Evolutionary conservation across 1,140 invertebrate species (phyloP).

Genomic region (Branchinecta lynchi): DNA sequence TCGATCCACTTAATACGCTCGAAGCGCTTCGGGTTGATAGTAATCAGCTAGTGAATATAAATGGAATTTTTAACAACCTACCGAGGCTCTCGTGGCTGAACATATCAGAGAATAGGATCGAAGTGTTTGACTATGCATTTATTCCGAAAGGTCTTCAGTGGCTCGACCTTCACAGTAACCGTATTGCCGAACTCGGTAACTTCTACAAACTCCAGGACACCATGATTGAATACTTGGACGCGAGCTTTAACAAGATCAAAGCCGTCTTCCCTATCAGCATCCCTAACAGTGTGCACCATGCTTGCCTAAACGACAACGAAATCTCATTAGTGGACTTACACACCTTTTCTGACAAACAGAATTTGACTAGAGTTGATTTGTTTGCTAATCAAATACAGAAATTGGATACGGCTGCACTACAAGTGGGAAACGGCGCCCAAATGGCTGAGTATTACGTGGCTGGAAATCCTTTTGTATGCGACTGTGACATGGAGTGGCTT

Average conservation of each 20-base stretch:
- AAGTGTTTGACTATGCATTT: conserved; percentile 76
- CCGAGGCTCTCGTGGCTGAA: conserved; percentile 71
- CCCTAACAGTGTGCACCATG: conserved; percentile 66
- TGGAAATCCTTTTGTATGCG: conserved; percentile 75
- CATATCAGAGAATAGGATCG: conserved; percentile 73
- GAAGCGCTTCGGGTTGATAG: conserved; percentile 71
- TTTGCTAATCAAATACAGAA: conserved; percentile 67
- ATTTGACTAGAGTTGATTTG: conserved; percentile 68
- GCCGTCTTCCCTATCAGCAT: conserved; percentile 65
- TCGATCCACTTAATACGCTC: conserved; percentile 57
- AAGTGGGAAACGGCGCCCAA: conserved; percentile 56
- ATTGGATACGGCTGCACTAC: conserved; percentile 65
- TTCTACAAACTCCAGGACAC: conserved; percentile 47
- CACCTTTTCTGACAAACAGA: conserved; percentile 83
- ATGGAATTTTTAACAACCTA: conserved; percentile 64
- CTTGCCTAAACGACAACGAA: conserved; percentile 68
- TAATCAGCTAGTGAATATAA: conserved; percentile 52
- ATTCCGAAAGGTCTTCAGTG: conserved; percentile 65
- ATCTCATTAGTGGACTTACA: conserved; percentile 76
- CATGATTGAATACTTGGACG: conserved; percentile 59
- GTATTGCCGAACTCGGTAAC: conserved; percentile 60
- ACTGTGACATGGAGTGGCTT: conserved; percentile 68
- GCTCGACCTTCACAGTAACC: conserved; percentile 78
- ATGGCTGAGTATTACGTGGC: conserved; percentile 80
- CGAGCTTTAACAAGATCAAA: conserved; percentile 63